A percentile compares a stretch with the other conserved stretches of the same genome.
Evolutionary conservation across 2,888 invertebrate species (phyloP).

Genomic region (Monoplex corrugatus): DNA sequence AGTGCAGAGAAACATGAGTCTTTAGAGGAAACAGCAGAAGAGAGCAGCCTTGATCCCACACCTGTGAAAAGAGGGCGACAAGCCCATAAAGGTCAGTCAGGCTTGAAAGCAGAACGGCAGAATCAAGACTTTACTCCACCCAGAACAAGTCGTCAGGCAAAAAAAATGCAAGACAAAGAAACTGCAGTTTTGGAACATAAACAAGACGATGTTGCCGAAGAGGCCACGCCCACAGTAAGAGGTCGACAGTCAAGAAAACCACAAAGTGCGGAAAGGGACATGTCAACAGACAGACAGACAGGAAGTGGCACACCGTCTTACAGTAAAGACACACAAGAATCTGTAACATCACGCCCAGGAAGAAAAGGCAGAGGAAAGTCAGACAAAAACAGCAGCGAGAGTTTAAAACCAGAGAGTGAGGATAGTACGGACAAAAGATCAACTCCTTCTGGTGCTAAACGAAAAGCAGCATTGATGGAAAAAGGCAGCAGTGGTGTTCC

Average conservation of each 20-base stretch:
- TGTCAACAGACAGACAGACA: background rate
- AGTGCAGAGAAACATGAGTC: background rate
- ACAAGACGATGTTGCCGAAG: background rate
- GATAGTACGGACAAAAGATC: background rate
- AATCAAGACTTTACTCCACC: background rate
- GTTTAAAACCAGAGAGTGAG: background rate
- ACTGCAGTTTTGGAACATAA: background rate
- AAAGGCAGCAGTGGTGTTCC: background rate
- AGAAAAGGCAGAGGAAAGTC: background rate
- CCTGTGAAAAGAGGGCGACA: slow-evolving; percentile 8
- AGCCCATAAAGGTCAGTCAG: slow-evolving; percentile 35
- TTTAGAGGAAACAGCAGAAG: background rate
- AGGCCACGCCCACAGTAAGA: background rate
- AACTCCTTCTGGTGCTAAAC: background rate
- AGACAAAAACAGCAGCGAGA: background rate
- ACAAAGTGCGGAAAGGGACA: background rate
- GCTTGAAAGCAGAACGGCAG: background rate
- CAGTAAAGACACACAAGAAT: background rate
- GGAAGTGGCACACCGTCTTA: background rate
- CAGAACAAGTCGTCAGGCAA: background rate
- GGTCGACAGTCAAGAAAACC: background rate
- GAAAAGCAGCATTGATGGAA: background rate
- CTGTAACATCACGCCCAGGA: background rate
- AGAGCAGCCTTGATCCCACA: background rate
- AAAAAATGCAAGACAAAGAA: background rate